A percentile compares a stretch with the other conserved stretches of the same genome.
Conservation (phyloP, 1,140 invertebrate genomes). For the Pristionchus pacificus region DNA sequence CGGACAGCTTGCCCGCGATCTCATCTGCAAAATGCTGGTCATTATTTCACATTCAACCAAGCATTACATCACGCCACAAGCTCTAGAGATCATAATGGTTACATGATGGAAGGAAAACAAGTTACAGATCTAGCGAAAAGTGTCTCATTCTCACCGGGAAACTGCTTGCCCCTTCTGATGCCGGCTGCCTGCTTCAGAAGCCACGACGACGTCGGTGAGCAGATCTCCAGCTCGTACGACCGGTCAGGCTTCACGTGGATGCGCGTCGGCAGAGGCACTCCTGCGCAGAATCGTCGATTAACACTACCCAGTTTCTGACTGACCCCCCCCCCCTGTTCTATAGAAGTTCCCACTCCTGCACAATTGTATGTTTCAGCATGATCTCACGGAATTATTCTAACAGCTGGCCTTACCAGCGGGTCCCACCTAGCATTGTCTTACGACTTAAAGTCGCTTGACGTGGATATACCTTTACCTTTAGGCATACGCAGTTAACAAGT, state of each 20-base stretch:
- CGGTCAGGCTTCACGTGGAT: constrained; percentile 68
- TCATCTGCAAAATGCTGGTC: constrained; percentile 63
- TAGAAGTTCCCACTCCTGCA: no score
- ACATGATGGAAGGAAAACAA: not conserved
- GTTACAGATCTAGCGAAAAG: not conserved
- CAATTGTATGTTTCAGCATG: no score
- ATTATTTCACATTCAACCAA: constrained; percentile 1
- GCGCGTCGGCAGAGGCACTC: constrained; percentile 45
- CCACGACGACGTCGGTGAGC: constrained; percentile 78
- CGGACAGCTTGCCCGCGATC: constrained; percentile 79
- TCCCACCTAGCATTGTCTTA: no score
- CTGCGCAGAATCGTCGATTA: no score
- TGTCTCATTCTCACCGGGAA: constrained; percentile 69
- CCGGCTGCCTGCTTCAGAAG: constrained; percentile 93
- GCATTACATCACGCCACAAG: not conserved
- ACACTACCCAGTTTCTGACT: no score
- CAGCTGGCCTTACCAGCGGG: no score
- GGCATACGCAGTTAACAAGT: constrained; percentile 7
- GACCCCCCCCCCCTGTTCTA: no score
- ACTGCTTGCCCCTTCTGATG: constrained; percentile 75
- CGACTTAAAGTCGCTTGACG: no score
- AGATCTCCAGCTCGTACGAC: constrained; percentile 76
- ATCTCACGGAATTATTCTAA: not conserved
- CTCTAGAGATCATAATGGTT: not conserved
- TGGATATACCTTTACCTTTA: no score